Evolutionary conservation across 2,888 invertebrate genomes (phyloP).

Genomic region (Urechis unicinctus): DNA sequence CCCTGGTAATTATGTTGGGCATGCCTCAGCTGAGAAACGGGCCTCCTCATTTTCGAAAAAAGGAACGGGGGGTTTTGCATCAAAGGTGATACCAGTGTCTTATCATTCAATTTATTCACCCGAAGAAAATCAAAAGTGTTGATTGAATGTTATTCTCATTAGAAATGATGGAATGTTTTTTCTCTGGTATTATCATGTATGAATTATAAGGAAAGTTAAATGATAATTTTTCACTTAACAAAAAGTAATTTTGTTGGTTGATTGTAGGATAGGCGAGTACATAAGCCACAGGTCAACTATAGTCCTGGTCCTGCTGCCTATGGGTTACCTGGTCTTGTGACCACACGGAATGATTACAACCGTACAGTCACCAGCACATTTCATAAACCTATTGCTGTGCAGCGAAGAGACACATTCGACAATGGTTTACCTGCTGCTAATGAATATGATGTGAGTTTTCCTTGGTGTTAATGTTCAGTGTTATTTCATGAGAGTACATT

Average conservation of each 20-base stretch:
- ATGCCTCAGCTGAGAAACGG: constrained; percentile 25
- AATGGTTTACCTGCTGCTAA: constrained; percentile 41
- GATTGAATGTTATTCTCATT: no score
- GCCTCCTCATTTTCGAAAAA: constrained; percentile 42
- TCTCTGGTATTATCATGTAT: no score
- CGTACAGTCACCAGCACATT: constrained; percentile 36
- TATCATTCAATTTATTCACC: no score
- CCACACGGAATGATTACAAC: constrained; percentile 35
- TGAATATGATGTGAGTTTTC: constrained; percentile 37
- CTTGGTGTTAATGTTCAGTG: no score
- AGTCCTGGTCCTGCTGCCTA: constrained; percentile 43
- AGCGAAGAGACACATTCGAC: constrained; percentile 6
- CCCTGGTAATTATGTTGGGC: constrained; percentile 40
- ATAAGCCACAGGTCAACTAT: constrained; percentile 25
- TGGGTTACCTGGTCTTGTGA: constrained; percentile 29
- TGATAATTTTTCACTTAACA: no score
- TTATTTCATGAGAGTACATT: no score
- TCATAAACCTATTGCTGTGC: constrained; percentile 38
- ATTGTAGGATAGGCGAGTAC: constrained; percentile 31
- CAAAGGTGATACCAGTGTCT: constrained; percentile 25
- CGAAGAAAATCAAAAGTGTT: no score
- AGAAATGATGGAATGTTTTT: no score
- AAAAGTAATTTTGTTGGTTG: background rate
- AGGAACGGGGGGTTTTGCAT: constrained; percentile 48
- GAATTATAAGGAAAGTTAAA: no score